Evolutionary conservation across 2,113 vertebrate genomes (phyloP).

Genomic region (Salminus brasiliensis): DNA sequence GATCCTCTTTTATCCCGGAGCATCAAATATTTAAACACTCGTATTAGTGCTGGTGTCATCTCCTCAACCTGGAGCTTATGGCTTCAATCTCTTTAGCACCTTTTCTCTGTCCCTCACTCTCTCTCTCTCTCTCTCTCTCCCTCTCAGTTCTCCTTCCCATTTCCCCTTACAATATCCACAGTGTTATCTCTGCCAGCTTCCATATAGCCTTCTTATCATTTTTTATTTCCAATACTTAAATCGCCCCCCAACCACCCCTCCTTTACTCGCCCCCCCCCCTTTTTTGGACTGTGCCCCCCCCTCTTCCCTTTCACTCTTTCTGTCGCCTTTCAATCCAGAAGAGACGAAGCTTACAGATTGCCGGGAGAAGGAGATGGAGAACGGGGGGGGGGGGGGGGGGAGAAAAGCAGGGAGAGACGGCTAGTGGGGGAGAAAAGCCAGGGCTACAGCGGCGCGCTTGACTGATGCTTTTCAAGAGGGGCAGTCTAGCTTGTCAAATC

Average conservation of each 20-base stretch:
- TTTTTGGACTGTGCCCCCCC: conserved; percentile 41
- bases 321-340: conserved; percentile 85
- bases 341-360: conserved; percentile 84
- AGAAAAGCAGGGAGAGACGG: conserved; percentile 65
- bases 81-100: conserved; percentile 74
- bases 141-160: conserved; percentile 71
- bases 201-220: conserved; percentile 86
- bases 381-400: conserved; percentile 49
- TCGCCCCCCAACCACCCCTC: conserved; percentile 44
- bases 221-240: conserved; percentile 81
- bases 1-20: conserved; percentile 99
- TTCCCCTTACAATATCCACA: conserved; percentile 87
- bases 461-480: conserved; percentile 98
- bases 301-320: conserved; percentile 68
- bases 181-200: conserved; percentile 91
- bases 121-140: conserved; percentile 67
- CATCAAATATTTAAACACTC: conserved; percentile 99
- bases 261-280: conserved; percentile 32
- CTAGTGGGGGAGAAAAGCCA: conserved; percentile 70
- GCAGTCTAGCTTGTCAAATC: conserved; percentile 99
- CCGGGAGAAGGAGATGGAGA: conserved; percentile 66
- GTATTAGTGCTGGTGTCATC: conserved; percentile 98
- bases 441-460: conserved; percentile 81
- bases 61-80: conserved; percentile 90
- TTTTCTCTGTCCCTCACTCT: conserved; percentile 62